A percentile compares a stretch with the other conserved stretches of the same genome.
Evolutionary conservation across 2,888 invertebrate genomes (phyloP).

Genomic region (Callyntrura guangdongensis): DNA sequence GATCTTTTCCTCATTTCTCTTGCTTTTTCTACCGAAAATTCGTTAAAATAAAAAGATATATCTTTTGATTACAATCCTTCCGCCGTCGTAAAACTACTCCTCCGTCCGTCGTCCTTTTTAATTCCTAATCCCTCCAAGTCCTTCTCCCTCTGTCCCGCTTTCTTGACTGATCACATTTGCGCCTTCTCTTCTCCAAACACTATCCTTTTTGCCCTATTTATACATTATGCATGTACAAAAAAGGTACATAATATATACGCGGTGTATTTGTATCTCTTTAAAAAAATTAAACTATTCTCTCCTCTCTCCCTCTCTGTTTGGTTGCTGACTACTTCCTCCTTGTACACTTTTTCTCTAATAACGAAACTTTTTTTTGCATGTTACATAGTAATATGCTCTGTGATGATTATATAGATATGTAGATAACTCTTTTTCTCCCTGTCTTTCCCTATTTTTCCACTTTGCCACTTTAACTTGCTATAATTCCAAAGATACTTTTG

Average conservation of each 20-base stretch:
- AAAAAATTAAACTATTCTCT: conserved; percentile 72
- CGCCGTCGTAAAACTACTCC: conserved; percentile 45
- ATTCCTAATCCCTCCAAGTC: conserved; percentile 84
- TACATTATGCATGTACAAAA: background rate
- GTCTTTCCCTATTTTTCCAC: conserved; percentile 43
- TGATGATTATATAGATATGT: background rate
- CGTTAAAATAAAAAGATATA: conserved; percentile 85
- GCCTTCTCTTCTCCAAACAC: conserved; percentile 17
- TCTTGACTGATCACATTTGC: conserved; percentile 67
- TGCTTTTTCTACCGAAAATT: conserved; percentile 83
- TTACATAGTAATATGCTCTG: background rate
- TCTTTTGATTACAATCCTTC: conserved; percentile 85
- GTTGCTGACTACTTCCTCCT: conserved; percentile 23
- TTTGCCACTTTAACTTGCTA: conserved; percentile 43
- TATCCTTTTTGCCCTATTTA: conserved; percentile 12
- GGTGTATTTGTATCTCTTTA: conserved; percentile 49
- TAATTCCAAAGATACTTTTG: conserved; percentile 55
- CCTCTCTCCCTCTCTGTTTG: too few relatives aligned
- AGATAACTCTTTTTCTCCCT: conserved; percentile 45
- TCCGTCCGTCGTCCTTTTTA: conserved; percentile 82
- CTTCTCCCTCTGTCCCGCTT: conserved; percentile 75
- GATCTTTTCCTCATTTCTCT: conserved; percentile 80
- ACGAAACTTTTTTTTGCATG: conserved; percentile 27
- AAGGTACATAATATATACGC: conserved; percentile 10
- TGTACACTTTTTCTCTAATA: conserved; percentile 15